Evolutionary conservation across 2,797 vertebrate genomes (phyloP), one percentile per base, ranked within the genome.

Genomic region (Sarcoramphus papa): DNA sequence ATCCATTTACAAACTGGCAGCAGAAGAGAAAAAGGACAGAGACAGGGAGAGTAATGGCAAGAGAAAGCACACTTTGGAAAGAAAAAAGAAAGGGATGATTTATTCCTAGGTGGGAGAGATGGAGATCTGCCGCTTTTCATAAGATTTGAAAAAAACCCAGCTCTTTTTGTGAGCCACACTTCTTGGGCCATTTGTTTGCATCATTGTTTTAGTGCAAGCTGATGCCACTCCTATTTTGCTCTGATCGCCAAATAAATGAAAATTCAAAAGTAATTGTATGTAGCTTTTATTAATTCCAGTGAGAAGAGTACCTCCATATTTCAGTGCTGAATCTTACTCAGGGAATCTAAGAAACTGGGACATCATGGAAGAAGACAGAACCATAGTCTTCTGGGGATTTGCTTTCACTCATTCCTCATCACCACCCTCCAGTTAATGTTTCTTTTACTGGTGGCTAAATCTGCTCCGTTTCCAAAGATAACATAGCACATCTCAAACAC

Each of bases 141-240:
- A 77, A 41, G 8, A 60, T 6, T 0, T 25, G 15, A 22, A 15
- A 18, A 40, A 60, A 62, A 0, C 0, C 1, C 11, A 56, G 1
- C 2, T 60, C 16, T 69, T 82, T 65, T 27, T 40, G 19, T 53
- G 28, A 15, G 45, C 40, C 35, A 54, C 23, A 8, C 19, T 93
- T 85, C 51, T 59, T 64, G 37, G 63, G 10, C 17, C 19, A 7
- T 79, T 76, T 89, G 8, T 78, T 85, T 80, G 2, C 40, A 27
- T 68, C 15, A 4, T 40, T 70, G 41, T 43, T 93, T 78, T 24
- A 54, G 9, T 31, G 59, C 23, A 41, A 63, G 47, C 10, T 54
- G 48, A 54, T 5, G 5, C 3, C 40, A 14, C 11, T 69, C 56
- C 8, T 48, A 2, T 56, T 89, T 90, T 54, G 4, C 22, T 77